Evolutionary conservation across 2,113 vertebrate genomes (phyloP).

Genomic region (Eudyptes chrysolophus): DNA sequence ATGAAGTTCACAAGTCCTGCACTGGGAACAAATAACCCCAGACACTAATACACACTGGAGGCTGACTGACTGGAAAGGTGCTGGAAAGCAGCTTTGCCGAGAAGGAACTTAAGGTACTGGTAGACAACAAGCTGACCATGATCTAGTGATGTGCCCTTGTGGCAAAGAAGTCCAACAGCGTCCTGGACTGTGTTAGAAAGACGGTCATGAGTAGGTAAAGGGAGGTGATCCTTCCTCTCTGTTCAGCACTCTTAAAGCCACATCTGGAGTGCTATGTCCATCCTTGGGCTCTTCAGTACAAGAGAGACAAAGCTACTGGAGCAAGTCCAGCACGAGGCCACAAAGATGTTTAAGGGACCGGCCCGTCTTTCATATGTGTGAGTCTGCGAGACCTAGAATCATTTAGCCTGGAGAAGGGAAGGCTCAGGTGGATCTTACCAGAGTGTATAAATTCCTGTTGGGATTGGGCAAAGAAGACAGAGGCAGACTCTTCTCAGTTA

Average conservation of each 20-base stretch:
- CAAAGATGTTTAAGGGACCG: background rate
- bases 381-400: background rate
- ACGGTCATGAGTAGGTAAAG: background rate
- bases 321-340: background rate
- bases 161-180: background rate
- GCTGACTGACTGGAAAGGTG: background rate
- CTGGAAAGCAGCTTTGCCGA: background rate
- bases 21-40: rapidly evolving
- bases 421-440: background rate
- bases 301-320: background rate
- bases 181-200: background rate
- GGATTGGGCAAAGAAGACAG: background rate
- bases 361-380: rapidly evolving
- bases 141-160: background rate
- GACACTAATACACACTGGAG: background rate
- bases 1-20: background rate
- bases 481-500: background rate
- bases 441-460: background rate
- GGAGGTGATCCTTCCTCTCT: background rate
- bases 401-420: background rate
- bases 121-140: background rate
- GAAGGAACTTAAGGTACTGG: background rate
- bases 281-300: background rate
- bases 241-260: background rate
- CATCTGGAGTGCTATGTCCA: background rate